A percentile compares a stretch with the other conserved stretches of the same genome.
These are phyloP conservation scores for Colius striatus DNA, from an alignment of 2,113 vertebrate species.

Conservation along the genomic window DNA sequence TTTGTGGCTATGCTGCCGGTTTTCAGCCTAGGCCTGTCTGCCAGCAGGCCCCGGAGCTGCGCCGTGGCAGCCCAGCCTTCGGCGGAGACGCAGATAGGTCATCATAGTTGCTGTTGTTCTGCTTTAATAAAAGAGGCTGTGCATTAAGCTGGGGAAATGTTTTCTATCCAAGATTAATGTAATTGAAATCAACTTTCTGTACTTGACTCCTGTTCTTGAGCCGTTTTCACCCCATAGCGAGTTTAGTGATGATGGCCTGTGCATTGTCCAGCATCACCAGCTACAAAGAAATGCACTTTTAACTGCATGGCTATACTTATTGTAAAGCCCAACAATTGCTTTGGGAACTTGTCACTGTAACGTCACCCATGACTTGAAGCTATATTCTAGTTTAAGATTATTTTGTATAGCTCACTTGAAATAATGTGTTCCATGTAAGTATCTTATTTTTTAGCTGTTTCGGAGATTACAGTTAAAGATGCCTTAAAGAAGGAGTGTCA, in stretches of 20 bases:
- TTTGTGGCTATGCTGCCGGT: accelerated
- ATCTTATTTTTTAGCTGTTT: neutral
- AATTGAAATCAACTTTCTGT: neutral
- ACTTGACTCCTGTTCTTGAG: neutral
- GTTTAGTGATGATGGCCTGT: neutral
- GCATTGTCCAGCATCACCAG: neutral
- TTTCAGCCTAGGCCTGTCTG: neutral
- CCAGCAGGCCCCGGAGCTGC: neutral
- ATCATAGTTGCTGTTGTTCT: accelerated
- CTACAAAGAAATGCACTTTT: neutral
- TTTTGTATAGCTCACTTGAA: neutral
- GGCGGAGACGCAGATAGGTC: neutral
- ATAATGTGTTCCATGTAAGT: neutral
- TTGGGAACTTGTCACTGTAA: neutral
- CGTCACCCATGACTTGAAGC: neutral
- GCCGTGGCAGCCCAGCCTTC: neutral
- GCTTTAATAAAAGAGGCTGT: neutral
- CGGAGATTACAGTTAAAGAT: neutral
- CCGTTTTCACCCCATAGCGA: neutral
- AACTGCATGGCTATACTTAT: neutral
- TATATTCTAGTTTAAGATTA: neutral
- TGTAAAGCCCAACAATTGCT: neutral
- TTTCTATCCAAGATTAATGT: neutral
- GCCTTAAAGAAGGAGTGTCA: neutral
- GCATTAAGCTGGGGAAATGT: accelerated